These are phyloP conservation scores for Chymomyza amoena DNA, from an alignment of 2,888 invertebrate species.

Conservation along the genomic window DNA sequence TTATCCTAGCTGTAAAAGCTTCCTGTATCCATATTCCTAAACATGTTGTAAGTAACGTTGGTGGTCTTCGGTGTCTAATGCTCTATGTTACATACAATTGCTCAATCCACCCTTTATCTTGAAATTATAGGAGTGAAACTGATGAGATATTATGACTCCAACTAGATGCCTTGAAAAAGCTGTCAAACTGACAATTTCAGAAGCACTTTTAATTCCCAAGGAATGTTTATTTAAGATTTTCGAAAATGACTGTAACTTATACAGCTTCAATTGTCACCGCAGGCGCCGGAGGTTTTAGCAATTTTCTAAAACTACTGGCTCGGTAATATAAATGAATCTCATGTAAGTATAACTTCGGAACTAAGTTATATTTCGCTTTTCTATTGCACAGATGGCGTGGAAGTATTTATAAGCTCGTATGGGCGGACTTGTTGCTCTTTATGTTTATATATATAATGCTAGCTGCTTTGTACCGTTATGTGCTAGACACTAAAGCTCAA, in stretches of 20 bases:
- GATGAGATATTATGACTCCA: not conserved
- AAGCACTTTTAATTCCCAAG: not conserved
- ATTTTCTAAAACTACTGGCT: constrained; percentile 46
- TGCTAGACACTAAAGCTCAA: constrained; percentile 33
- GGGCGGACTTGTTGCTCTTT: constrained; percentile 90
- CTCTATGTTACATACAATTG: too few relatives aligned
- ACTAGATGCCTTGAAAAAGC: not conserved
- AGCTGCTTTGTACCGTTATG: constrained; percentile 45
- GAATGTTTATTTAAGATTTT: too few relatives aligned
- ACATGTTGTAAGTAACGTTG: too few relatives aligned
- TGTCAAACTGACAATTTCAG: not conserved
- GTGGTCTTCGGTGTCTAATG: too few relatives aligned
- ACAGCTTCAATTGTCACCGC: constrained; percentile 55
- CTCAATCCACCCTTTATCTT: too few relatives aligned
- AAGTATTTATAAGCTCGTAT: constrained; percentile 95
- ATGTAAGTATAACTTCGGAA: too few relatives aligned
- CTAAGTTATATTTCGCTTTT: not conserved
- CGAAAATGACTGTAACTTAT: constrained; percentile 62
- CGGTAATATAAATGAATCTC: constrained; percentile 36
- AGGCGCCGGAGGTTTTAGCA: constrained; percentile 44
- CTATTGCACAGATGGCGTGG: constrained; percentile 89
- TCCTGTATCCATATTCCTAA: too few relatives aligned
- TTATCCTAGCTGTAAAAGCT: too few relatives aligned
- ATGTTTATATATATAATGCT: constrained; percentile 84
- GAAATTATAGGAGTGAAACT: too few relatives aligned